Conservation (phyloP, 2,888 invertebrate genomes). For the Acronicta leporina region DNA sequence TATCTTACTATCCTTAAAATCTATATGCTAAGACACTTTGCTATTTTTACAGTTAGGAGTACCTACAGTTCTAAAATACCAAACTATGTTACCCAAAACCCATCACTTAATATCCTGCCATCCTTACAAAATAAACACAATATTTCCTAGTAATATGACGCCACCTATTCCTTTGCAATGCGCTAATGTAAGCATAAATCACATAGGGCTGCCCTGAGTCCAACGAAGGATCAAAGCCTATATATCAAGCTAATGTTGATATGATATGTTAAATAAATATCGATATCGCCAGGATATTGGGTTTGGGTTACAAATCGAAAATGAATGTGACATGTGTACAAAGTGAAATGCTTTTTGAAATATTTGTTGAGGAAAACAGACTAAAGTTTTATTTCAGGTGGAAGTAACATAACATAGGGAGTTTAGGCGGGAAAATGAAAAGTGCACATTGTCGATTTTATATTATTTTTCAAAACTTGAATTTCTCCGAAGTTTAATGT, state of each 20-base stretch:
- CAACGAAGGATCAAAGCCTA: slow-evolving; percentile 82
- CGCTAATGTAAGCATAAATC: slow-evolving; percentile 84
- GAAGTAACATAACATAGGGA: background rate
- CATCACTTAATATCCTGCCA: slow-evolving; percentile 3
- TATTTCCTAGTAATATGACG: slow-evolving; percentile 48
- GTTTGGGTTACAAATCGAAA: slow-evolving; percentile 71
- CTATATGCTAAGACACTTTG: too few species aligned
- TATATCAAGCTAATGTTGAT: slow-evolving; percentile 88
- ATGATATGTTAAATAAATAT: slow-evolving; percentile 89
- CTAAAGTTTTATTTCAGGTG: background rate
- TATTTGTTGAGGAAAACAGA: slow-evolving; percentile 34
- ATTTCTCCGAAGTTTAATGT: too few species aligned
- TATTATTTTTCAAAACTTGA: too few species aligned
- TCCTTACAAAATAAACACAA: slow-evolving; percentile 40
- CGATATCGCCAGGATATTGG: slow-evolving; percentile 84
- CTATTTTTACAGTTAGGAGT: too few species aligned
- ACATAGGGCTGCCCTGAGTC: slow-evolving; percentile 65
- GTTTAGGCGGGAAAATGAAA: too few species aligned
- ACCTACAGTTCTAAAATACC: too few species aligned
- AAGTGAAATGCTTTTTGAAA: slow-evolving; percentile 61
- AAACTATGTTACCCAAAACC: background rate
- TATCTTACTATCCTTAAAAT: too few species aligned
- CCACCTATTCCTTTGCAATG: slow-evolving; percentile 72
- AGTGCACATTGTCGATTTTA: too few species aligned
- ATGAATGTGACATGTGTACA: slow-evolving; percentile 78